These are phyloP conservation scores for Ptychobarbus kaznakovi DNA, from an alignment of 2,797 vertebrate genomes.

Conservation along the genomic window DNA sequence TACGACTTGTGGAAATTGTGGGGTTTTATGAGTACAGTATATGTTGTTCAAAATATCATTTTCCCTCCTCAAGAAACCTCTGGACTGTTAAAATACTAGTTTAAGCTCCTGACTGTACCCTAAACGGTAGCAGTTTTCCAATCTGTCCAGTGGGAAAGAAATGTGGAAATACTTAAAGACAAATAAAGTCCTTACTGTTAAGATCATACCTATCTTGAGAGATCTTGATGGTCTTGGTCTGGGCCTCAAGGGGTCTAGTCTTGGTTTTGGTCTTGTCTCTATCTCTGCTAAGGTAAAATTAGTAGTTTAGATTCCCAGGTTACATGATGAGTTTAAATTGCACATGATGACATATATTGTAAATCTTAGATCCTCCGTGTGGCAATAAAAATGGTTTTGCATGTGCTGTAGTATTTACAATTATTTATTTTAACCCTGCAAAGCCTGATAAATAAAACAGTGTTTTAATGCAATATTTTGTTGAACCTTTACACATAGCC, in stretches of 20 bases:
- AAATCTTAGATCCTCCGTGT: neutral
- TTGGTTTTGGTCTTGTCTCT: neutral
- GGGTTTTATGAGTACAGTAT: slow-evolving; percentile 21
- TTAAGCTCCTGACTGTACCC: neutral
- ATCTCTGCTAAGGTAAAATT: neutral
- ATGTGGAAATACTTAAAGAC: slow-evolving; percentile 21
- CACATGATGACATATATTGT: neutral
- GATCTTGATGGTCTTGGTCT: neutral
- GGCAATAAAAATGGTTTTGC: neutral
- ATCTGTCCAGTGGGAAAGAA: slow-evolving; percentile 18
- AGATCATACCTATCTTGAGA: slow-evolving; percentile 1
- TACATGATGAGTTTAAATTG: neutral
- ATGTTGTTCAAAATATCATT: slow-evolving; percentile 11
- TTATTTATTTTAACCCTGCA: neutral
- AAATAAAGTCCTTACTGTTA: slow-evolving; percentile 11
- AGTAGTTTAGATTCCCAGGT: neutral
- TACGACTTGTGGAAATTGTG: slow-evolving; percentile 24
- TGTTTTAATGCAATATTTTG: neutral
- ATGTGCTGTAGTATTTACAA: neutral
- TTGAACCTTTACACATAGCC: too few species aligned
- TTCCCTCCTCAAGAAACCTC: slow-evolving; percentile 31
- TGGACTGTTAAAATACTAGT: slow-evolving; percentile 6
- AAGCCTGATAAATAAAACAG: neutral
- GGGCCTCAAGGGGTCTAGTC: neutral
- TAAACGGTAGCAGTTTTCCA: neutral